Conservation (phyloP, 1,140 invertebrate genomes). For the Zaprionus ghesquierei region DNA sequence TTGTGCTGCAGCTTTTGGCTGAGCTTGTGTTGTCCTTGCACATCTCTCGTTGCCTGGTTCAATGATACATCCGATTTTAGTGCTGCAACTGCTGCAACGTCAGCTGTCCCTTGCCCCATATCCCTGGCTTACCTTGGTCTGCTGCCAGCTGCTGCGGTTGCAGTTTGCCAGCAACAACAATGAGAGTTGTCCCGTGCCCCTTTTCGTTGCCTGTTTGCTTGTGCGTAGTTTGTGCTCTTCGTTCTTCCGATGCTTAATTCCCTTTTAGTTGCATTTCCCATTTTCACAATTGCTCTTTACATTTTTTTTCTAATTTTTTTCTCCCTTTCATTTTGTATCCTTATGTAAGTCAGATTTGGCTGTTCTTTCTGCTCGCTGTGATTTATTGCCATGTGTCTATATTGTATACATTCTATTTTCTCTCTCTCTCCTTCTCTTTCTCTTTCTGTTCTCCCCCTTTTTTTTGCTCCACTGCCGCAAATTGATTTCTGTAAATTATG, state of each 20-base stretch:
- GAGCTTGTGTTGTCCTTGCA: constrained; percentile 25
- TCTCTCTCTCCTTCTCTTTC: neutral
- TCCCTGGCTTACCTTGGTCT: constrained; percentile 38
- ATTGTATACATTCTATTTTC: neutral
- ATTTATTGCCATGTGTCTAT: constrained; percentile 21
- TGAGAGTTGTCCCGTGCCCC: neutral
- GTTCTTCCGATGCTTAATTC: neutral
- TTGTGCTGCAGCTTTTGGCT: constrained; percentile 29
- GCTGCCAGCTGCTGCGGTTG: constrained; percentile 8
- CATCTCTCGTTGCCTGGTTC: neutral
- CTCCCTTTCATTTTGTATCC: neutral
- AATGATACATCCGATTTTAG: constrained; percentile 20
- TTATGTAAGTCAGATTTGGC: neutral
- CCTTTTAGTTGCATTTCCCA: constrained; percentile 7
- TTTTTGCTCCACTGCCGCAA: constrained; percentile 4
- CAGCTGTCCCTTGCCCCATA: constrained; percentile 24
- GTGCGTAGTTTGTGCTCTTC: neutral
- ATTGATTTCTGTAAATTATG: constrained; percentile 47
- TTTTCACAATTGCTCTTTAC: neutral
- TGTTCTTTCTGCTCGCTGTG: neutral
- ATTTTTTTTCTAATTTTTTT: neutral
- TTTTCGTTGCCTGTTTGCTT: neutral
- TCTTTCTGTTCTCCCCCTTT: no score
- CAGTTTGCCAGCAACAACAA: constrained; percentile 11
- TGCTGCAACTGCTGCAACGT: constrained; percentile 29